A percentile compares a stretch with the other conserved stretches of the same genome.
phyloP scores from a whole-genome alignment of 2,113 vertebrate species.

The Crotalus horridus region DNA sequence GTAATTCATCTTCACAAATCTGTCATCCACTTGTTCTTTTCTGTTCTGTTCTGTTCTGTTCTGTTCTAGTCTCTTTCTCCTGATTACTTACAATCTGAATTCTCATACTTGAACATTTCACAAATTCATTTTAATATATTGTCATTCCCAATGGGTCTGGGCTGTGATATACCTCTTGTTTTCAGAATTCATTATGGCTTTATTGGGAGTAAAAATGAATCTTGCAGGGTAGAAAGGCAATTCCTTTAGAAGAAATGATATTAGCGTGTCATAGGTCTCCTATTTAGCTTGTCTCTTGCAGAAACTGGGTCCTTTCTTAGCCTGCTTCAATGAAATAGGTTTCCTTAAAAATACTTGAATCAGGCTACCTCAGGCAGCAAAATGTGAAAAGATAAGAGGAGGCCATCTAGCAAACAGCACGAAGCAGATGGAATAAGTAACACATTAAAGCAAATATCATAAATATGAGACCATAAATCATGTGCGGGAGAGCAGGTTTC shows the following conservation, averaged over 20 bases:
- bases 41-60: not conserved
- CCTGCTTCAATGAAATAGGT: not conserved
- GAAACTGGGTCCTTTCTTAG: not conserved
- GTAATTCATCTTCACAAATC: too few relatives aligned
- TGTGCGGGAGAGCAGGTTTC: conserved; percentile 13
- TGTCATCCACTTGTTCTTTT: not conserved
- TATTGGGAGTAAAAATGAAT: not conserved
- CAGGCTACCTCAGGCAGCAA: not conserved
- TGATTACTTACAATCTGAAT: not conserved
- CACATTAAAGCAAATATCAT: conserved; percentile 33
- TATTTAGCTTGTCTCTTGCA: not conserved
- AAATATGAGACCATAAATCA: conserved; percentile 15
- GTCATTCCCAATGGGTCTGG: not conserved
- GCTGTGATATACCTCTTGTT: not conserved
- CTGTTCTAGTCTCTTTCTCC: not conserved
- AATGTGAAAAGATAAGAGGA: conserved; percentile 13
- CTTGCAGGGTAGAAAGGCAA: not conserved
- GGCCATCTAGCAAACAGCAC: not conserved
- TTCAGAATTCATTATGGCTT: not conserved
- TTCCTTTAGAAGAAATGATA: not conserved
- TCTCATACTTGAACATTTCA: not conserved
- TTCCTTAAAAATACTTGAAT: not conserved
- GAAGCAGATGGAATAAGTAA: conserved; percentile 32
- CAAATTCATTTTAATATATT: not conserved
- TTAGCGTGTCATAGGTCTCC: not conserved